phyloP scores from a whole-genome alignment of 2,797 vertebrate genomes.

The Scyliorhinus canicula region DNA sequence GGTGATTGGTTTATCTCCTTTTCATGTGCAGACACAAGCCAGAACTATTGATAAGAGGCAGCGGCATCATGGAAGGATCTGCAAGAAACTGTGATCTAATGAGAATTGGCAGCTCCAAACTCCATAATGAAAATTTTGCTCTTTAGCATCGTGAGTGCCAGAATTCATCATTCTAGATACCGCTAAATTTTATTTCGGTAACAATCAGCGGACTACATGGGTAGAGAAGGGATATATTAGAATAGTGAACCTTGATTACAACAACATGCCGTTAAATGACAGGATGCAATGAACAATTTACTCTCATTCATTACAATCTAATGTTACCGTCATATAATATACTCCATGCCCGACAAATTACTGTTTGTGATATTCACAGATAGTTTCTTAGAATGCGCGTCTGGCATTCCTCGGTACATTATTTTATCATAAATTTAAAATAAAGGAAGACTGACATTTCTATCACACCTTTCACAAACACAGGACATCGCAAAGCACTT shows the following conservation, averaged over 20 bases:
- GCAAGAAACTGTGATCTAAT: not conserved
- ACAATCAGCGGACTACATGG: not conserved
- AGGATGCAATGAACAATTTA: not conserved
- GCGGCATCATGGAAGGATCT: not conserved
- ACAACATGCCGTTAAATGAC: not conserved
- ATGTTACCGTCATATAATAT: too few species aligned
- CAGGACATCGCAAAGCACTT: not conserved
- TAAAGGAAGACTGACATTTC: not conserved
- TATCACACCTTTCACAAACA: not conserved
- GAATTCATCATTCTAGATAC: not conserved
- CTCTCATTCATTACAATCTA: not conserved
- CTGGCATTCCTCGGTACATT: not conserved
- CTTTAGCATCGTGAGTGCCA: not conserved
- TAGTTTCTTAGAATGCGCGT: not conserved
- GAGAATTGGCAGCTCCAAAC: not conserved
- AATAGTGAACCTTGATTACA: not conserved
- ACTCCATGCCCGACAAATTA: not conserved
- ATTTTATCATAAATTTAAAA: not conserved
- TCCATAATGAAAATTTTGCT: not conserved
- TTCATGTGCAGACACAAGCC: not conserved
- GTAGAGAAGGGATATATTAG: not conserved
- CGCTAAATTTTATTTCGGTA: not conserved
- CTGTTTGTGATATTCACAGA: not conserved
- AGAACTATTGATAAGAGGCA: not conserved
- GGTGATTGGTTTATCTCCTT: conserved; percentile 2